These are phyloP conservation scores for Drosophila quadrilineata DNA, from an alignment of 1,140 invertebrate genomes.

Conservation along the genomic window DNA sequence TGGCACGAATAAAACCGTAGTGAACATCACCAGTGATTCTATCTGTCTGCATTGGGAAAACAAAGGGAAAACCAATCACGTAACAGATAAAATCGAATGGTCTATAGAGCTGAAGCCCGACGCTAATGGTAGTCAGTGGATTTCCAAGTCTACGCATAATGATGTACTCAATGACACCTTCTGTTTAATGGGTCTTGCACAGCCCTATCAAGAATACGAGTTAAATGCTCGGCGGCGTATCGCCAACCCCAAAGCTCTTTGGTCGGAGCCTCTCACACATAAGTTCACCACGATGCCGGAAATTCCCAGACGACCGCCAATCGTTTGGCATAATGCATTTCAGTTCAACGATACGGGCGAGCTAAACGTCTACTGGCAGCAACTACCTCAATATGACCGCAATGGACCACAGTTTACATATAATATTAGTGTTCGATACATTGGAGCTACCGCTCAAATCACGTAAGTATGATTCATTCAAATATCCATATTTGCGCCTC, in stretches of 20 bases:
- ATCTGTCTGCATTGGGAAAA: neutral
- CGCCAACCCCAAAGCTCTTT: neutral
- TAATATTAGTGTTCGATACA: neutral
- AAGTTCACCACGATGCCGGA: neutral
- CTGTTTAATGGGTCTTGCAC: neutral
- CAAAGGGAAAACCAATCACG: neutral
- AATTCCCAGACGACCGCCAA: neutral
- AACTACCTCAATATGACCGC: neutral
- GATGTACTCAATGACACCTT: neutral
- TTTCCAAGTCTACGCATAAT: neutral
- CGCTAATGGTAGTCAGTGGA: neutral
- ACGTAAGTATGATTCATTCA: slow-evolving; percentile 6
- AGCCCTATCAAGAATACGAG: neutral
- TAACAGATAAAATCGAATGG: neutral
- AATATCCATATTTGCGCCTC: neutral
- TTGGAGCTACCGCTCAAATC: neutral
- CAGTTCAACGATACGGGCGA: neutral
- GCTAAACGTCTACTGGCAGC: slow-evolving; percentile 35
- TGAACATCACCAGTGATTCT: neutral
- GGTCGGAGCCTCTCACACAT: neutral
- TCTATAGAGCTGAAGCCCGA: neutral
- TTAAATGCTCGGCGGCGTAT: neutral
- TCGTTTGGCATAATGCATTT: slow-evolving; percentile 7
- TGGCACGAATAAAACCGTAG: neutral
- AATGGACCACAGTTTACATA: slow-evolving; percentile 27